Evolutionary conservation across 37 sponge, comb jelly and placozoan species (phyloP).

Genomic region (Lycopodina hypogea): DNA sequence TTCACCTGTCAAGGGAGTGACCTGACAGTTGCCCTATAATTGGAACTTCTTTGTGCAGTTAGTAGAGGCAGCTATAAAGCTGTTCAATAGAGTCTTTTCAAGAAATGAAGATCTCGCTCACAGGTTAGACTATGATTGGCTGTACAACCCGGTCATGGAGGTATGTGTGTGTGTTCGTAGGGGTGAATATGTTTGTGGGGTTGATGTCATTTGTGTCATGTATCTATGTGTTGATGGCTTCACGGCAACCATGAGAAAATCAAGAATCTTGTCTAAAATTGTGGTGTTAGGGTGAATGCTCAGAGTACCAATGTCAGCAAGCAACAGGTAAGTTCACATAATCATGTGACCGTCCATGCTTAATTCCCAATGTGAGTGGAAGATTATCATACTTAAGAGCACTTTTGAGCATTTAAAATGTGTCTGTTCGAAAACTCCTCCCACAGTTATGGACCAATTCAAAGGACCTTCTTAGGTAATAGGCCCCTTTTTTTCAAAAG

Average conservation of each 20-base stretch:
- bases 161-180: conserved; percentile 17
- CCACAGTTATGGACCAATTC: too few relatives aligned
- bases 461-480: too few relatives aligned
- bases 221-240: not conserved
- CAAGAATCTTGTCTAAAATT: conserved; percentile 35
- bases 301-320: conserved; percentile 29
- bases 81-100: conserved; percentile 20
- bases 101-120: conserved; percentile 22
- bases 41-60: conserved; percentile 20
- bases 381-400: too few relatives aligned
- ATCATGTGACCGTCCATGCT: too few relatives aligned
- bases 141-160: conserved; percentile 62
- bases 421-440: too few relatives aligned
- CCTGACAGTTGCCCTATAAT: too few relatives aligned
- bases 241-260: conserved; percentile 44
- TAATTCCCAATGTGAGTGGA: too few relatives aligned
- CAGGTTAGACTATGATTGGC: conserved; percentile 63
- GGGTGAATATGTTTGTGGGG: not conserved
- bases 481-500: too few relatives aligned
- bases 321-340: conserved; percentile 55
- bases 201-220: not conserved
- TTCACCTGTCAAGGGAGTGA: too few relatives aligned
- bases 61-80: conserved; percentile 5
- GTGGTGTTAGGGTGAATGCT: conserved; percentile 40
- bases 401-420: too few relatives aligned